Conservation (phyloP, 1,140 invertebrate genomes). For the Neotoxoptera formosana region DNA sequence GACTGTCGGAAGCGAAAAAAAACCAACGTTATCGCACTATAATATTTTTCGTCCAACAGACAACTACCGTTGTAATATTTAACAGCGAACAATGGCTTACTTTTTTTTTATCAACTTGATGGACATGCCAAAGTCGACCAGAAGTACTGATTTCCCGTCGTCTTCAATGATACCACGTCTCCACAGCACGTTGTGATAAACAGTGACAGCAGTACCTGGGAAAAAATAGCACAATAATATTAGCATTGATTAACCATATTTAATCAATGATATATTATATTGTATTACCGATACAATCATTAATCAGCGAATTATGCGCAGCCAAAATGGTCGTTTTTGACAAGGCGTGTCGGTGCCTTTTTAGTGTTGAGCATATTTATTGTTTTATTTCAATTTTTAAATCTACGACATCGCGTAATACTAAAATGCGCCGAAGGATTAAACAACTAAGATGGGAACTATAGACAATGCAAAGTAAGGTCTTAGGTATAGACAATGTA, state of each 20-base stretch:
- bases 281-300: not conserved
- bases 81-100: not conserved
- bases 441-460: too few species aligned
- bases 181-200: slow-evolving; percentile 24
- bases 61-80: not conserved
- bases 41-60: not conserved
- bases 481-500: not conserved
- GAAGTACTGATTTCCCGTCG: not conserved
- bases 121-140: slow-evolving; percentile 27
- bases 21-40: not conserved
- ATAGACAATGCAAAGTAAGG: not conserved
- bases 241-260: too few species aligned
- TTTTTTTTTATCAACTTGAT: not conserved
- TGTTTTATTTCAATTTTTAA: not conserved
- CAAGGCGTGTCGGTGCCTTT: not conserved
- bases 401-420: not conserved
- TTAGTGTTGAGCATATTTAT: not conserved
- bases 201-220: not conserved
- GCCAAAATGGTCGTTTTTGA: not conserved
- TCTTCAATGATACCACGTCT: not conserved
- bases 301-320: not conserved
- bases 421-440: not conserved
- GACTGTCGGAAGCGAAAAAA: not conserved
- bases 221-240: not conserved
- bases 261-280: too few species aligned